phyloP scores from a whole-genome alignment of 2,888 invertebrate species.

The Diplazon laetatorius region DNA sequence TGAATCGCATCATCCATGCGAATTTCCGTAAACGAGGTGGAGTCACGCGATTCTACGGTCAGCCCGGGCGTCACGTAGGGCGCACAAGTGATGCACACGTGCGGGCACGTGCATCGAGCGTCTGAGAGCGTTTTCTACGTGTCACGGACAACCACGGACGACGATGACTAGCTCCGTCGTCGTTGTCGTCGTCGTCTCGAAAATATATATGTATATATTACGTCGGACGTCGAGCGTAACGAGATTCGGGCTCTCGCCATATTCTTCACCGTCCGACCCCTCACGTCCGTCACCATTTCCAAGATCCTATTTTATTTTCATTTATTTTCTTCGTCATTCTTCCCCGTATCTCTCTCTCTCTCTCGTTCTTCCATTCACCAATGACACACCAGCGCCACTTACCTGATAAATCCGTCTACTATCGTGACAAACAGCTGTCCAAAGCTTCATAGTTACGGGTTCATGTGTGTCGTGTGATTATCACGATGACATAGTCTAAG shows the following conservation, averaged over 20 bases:
- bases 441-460: no score
- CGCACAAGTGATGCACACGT: conserved; percentile 20
- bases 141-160: background rate
- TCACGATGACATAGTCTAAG: no score
- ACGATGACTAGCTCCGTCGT: background rate
- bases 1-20: conserved; percentile 53
- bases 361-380: no score
- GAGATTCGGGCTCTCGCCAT: conserved; percentile 31
- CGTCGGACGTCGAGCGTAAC: conserved; percentile 37
- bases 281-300: conserved; percentile 36
- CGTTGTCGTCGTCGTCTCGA: conserved; percentile 46
- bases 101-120: conserved; percentile 24
- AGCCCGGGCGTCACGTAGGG: conserved; percentile 34
- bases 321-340: no score
- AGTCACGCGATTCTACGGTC: conserved; percentile 62
- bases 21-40: conserved; percentile 63
- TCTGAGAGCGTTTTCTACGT: background rate
- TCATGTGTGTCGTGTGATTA: no score
- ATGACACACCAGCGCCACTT: no score
- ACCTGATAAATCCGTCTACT: no score
- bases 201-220: conserved; percentile 57
- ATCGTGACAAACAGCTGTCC: no score
- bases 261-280: conserved; percentile 10
- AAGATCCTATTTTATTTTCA: conserved; percentile 36
- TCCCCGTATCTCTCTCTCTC: no score